phyloP scores from a whole-genome alignment of 2,888 invertebrate species.

The Mesorhabditis sp. region DNA sequence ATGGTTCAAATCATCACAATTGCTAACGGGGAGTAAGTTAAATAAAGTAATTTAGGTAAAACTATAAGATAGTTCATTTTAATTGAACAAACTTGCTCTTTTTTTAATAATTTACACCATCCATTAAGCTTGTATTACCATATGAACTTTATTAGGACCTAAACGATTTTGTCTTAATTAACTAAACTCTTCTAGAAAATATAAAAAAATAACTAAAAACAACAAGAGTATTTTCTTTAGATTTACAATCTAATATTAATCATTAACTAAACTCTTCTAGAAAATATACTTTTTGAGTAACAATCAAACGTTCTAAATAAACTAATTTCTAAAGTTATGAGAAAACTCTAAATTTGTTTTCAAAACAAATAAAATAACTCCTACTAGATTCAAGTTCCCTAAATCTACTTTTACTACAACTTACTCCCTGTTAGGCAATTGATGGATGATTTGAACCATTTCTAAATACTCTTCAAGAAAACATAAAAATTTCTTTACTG shows the following conservation, averaged over 20 bases:
- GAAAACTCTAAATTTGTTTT: slow-evolving; percentile 37
- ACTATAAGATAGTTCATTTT: slow-evolving; percentile 43
- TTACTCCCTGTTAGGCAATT: slow-evolving; percentile 49
- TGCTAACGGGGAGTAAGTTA: slow-evolving; percentile 50
- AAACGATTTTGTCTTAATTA: slow-evolving; percentile 41
- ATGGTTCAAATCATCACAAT: slow-evolving; percentile 52
- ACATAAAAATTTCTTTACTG: slow-evolving; percentile 43
- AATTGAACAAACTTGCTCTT: slow-evolving; percentile 34
- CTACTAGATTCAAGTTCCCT: slow-evolving; percentile 45
- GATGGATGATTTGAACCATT: slow-evolving; percentile 52
- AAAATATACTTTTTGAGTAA: slow-evolving; percentile 41
- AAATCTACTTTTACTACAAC: slow-evolving; percentile 51
- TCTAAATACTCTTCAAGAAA: slow-evolving; percentile 42
- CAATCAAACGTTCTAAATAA: slow-evolving; percentile 42
- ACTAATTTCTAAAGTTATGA: slow-evolving; percentile 40
- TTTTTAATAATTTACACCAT: slow-evolving; percentile 44
- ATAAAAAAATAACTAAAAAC: slow-evolving; percentile 26
- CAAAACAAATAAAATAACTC: slow-evolving; percentile 42
- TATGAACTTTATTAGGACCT: slow-evolving; percentile 43
- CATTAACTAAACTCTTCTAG: slow-evolving; percentile 39
- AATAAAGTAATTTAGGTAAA: slow-evolving; percentile 50
- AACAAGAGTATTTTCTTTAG: slow-evolving; percentile 36
- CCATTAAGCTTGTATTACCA: slow-evolving; percentile 44
- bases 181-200: slow-evolving; percentile 33
- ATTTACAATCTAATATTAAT: slow-evolving; percentile 44